Evolutionary conservation across 2,797 vertebrate species (phyloP).

Genomic region (Phrynocephalus forsythii): DNA sequence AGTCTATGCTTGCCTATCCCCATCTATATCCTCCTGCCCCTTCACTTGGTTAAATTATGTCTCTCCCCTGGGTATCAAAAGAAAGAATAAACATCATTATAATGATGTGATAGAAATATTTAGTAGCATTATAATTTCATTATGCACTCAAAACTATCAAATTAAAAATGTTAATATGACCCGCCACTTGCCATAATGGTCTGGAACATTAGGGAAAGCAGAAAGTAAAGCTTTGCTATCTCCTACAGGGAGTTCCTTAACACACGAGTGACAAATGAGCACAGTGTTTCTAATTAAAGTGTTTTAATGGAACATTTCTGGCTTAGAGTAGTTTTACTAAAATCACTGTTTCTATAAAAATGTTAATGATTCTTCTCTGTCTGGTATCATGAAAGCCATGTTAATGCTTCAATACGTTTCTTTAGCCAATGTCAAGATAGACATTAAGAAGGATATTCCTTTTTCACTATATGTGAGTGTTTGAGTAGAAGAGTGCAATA

Average conservation of each 20-base stretch:
- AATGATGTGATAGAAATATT: slow-evolving; percentile 7
- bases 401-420: slow-evolving; percentile 54
- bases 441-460: slow-evolving; percentile 32
- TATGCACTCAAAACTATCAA: not conserved
- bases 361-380: not conserved
- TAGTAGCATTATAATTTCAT: not conserved
- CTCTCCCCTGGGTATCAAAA: not conserved
- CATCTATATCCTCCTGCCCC: no score
- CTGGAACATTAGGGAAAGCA: not conserved
- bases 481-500: slow-evolving; percentile 52
- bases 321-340: not conserved
- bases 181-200: slow-evolving; percentile 4
- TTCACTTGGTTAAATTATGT: not conserved
- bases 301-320: not conserved
- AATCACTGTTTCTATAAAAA: slow-evolving; percentile 1
- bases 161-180: slow-evolving; percentile 7
- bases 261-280: not conserved
- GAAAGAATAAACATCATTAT: not conserved
- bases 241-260: not conserved
- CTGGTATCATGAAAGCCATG: slow-evolving; percentile 25
- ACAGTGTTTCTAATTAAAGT: not conserved
- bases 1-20: not conserved
- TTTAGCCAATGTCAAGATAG: not conserved
- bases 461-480: slow-evolving; percentile 46
- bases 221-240: not conserved